A percentile compares a stretch with the other conserved stretches of the same genome.
These are phyloP conservation scores for Dasypolia templi DNA, from an alignment of 2,888 invertebrate genomes.

Conservation along the genomic window DNA sequence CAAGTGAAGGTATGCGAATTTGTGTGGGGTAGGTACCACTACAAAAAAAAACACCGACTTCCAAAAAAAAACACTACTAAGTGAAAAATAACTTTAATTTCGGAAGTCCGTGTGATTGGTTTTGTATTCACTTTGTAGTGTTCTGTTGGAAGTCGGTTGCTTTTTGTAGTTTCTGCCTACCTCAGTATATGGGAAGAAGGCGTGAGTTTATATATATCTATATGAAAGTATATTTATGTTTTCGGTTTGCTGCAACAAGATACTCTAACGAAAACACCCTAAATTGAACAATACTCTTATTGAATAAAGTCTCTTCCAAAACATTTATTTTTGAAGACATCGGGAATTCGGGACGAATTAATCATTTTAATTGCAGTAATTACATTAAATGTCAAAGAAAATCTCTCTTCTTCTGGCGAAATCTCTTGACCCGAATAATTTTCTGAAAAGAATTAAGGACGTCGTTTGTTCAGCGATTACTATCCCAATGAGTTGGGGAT, in stretches of 20 bases:
- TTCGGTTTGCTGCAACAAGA: neutral
- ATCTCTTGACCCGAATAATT: slow-evolving; percentile 35
- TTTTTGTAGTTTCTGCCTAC: too few species aligned
- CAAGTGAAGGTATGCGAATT: too few species aligned
- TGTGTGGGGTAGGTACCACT: too few species aligned
- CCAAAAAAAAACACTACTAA: too few species aligned
- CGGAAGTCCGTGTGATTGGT: too few species aligned
- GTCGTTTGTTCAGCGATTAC: slow-evolving; percentile 22
- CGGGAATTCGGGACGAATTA: neutral
- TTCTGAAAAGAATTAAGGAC: slow-evolving; percentile 3
- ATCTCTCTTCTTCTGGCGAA: slow-evolving; percentile 13
- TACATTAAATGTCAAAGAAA: slow-evolving; percentile 17
- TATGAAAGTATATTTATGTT: neutral
- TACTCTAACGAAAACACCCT: neutral
- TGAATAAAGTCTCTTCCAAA: neutral
- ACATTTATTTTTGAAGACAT: neutral
- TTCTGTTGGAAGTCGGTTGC: too few species aligned
- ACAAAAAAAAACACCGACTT: too few species aligned
- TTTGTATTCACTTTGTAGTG: too few species aligned
- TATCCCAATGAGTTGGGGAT: slow-evolving; percentile 27
- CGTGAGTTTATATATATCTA: too few species aligned
- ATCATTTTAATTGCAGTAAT: slow-evolving; percentile 24
- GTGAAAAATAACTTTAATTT: too few species aligned
- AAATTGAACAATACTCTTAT: slow-evolving; percentile 6
- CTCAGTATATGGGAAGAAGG: too few species aligned